Evolutionary conservation across 2,888 invertebrate species (phyloP).

Genomic region (Omphaloscelis lunosa): DNA sequence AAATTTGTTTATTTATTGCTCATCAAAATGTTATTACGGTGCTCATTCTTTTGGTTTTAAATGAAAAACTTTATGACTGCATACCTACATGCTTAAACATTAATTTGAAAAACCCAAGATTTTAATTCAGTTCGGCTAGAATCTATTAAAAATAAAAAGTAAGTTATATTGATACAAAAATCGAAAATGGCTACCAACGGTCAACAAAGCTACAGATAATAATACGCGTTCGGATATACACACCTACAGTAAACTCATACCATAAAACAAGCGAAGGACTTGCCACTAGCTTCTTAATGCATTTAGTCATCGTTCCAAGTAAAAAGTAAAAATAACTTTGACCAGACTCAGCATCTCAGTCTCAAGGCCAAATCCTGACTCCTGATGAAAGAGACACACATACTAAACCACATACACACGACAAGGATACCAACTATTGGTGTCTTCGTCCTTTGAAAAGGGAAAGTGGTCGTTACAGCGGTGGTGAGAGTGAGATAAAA

Average conservation of each 20-base stretch:
- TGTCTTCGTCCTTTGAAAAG: constrained; percentile 91
- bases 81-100: not conserved
- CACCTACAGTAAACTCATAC: constrained; percentile 69
- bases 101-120: not conserved
- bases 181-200: constrained; percentile 67
- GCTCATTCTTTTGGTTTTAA: not conserved
- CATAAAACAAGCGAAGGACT: constrained; percentile 70
- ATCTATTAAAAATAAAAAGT: not conserved
- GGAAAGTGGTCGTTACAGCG: constrained; percentile 88
- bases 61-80: constrained; percentile 12
- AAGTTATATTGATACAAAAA: constrained; percentile 38
- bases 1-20: constrained; percentile 13
- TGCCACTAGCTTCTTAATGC: constrained; percentile 81
- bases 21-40: constrained; percentile 3
- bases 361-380: constrained; percentile 89
- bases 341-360: constrained; percentile 86
- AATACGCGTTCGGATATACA: constrained; percentile 66
- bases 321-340: constrained; percentile 90
- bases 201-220: constrained; percentile 66
- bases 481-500: constrained; percentile 90
- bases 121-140: not conserved
- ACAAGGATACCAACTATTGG: constrained; percentile 73
- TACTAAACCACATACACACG: constrained; percentile 51
- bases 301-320: constrained; percentile 89
- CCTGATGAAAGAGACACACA: constrained; percentile 74